Base-by-base conservation (phyloP, 2,888 invertebrate species). In the Cheilosia vulpina region DNA sequence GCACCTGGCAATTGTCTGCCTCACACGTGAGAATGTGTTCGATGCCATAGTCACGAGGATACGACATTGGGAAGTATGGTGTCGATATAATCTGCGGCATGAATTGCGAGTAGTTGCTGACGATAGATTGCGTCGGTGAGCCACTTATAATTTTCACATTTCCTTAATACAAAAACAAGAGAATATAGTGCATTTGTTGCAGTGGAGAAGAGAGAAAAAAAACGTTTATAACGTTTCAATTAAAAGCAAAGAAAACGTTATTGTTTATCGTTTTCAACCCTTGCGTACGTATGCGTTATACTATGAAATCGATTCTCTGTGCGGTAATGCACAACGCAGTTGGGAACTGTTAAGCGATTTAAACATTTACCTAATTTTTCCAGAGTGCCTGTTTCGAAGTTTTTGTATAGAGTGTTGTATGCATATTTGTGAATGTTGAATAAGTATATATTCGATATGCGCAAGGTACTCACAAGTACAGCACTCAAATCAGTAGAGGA, bases 1-100 rank as follows among this genome's bases (percentile, higher is more conserved):
- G 93, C 34, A 96, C 94, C 58, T 93, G 92, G 88, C 95, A 95
- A 38, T 93, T 93, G 57, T 93, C 93, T 58, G 91, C 91, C 41
- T 93, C 93, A 88, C 95, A 95, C 41, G 93, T 94, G 17, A 96
- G 93, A 31, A 94, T 92, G 88, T 95, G 94, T 89, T 96, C 95
- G 72, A 94, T 93, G 52, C 94, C 94, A 88, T 95, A 93, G 89
- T 96, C 96, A 47, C 94, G 93, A 0, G 95, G 94, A 91, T 95
- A 95, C 15, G 93, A 92, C 87, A 94, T 92, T 0, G 96, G 95
- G 88, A 96, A 96, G 89, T 94, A 95, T 1, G 96, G 95, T 0
- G 95, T 95, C 0, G 94, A 93, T 69, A 95, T 92, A 52, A 93
- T 91, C 66, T 94, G 94, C 13, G 93, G 93, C 34, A 62, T 88